Percentiles rank a stretch among this genome's conserved stretches.
Conservation (phyloP, 1,140 invertebrate genomes). For the Chrysomallon squamiferum region DNA sequence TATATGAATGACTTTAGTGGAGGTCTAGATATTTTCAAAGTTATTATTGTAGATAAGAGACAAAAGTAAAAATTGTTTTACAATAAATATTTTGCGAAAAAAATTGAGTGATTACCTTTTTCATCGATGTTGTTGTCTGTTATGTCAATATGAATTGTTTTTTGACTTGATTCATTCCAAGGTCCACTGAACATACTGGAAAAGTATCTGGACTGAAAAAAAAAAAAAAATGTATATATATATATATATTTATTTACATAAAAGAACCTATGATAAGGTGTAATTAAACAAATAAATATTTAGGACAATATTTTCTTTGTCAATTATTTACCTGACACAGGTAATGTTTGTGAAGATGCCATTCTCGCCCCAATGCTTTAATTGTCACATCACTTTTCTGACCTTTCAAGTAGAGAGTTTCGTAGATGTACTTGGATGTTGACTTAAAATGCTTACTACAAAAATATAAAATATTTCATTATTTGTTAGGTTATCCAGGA, state of each 20-base stretch:
- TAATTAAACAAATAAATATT: too few species aligned
- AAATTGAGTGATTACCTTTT: too few species aligned
- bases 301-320: neutral
- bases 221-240: neutral
- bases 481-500: too few species aligned
- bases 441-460: conserved; percentile 73
- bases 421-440: conserved; percentile 81
- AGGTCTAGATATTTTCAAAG: too few species aligned
- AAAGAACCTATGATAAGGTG: too few species aligned
- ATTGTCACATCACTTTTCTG: conserved; percentile 80
- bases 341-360: conserved; percentile 82
- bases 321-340: conserved; percentile 70
- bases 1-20: too few species aligned
- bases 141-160: conserved; percentile 75
- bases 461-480: neutral
- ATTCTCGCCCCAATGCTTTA: conserved; percentile 74
- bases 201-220: conserved; percentile 79
- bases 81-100: too few species aligned
- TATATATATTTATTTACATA: too few species aligned
- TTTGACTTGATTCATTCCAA: conserved; percentile 78
- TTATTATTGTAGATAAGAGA: too few species aligned
- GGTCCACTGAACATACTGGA: conserved; percentile 84
- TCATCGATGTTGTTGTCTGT: conserved; percentile 77
- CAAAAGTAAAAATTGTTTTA: too few species aligned
- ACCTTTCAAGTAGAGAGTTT: conserved; percentile 79